Evolutionary conservation across 2,797 vertebrate species (phyloP), one percentile per base, ranked within the genome.

Genomic region (Valencia hispanica): DNA sequence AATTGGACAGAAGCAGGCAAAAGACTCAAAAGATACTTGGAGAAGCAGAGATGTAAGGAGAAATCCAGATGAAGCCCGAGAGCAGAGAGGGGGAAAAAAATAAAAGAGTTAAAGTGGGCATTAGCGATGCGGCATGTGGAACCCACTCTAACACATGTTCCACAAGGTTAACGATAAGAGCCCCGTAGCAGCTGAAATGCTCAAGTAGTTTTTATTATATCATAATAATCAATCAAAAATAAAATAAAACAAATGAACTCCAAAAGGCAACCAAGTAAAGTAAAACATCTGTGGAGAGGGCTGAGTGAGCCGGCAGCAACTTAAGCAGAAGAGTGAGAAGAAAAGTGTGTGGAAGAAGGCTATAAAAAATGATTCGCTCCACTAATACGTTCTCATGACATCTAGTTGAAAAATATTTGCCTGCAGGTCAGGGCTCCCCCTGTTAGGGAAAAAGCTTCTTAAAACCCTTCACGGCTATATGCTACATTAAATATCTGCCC

Each of bases 211-310:
- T 96, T 96, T 96, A 96, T 96, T 94, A 94, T 96, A 95, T 96
- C 95, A 95, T 96, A 95, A 96, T 96, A 95, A 96, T 96, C 94
- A 96, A 96, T 96, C 95, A 96, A 94, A 96, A 95, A 95, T 96
- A 95, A 96, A 95, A 95, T 95, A 95, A 96, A 96, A 96, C 94
- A 95, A 96, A 96, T 95, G 95, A 96, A 95, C 94, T 96, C 91
- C 90, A 94, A 95, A 92, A 92, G 86, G 84, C 83, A 69, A 93
- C 94, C 89, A 85, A 92, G 91, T 93, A 91, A 94, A 95, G 94
- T 93, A 91, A 95, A 95, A 94, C 92, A 88, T 94, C 94, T 94
- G 93, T 91, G 91, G 78, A 47, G 59, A 74, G 75, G 84, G 79
- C 74, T 48, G 86, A 79, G 65, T 80, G 80, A 78, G 77, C 82